phyloP scores from a whole-genome alignment of 2,113 vertebrate species.

The Stercorarius parasiticus region DNA sequence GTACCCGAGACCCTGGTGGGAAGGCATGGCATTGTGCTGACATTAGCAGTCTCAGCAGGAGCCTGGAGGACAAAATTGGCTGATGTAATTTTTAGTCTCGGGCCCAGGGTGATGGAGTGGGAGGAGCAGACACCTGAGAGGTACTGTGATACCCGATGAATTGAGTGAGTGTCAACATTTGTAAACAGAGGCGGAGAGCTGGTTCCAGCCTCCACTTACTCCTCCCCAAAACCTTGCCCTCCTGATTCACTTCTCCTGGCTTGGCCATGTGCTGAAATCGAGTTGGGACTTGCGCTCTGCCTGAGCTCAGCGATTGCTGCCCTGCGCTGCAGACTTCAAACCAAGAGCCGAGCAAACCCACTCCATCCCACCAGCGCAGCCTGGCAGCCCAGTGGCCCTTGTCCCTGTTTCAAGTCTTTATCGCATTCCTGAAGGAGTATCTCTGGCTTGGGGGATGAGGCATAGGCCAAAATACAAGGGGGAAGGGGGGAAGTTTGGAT shows the following conservation, averaged over 20 bases:
- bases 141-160: background rate
- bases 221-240: background rate
- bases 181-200: background rate
- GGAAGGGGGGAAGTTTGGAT: background rate
- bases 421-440: background rate
- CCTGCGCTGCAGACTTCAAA: background rate
- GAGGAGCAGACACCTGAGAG: background rate
- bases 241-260: background rate
- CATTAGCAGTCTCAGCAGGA: background rate
- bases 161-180: background rate
- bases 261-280: accelerated
- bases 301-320: background rate
- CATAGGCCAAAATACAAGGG: background rate
- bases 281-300: background rate
- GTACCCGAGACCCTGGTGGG: background rate
- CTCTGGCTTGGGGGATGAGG: background rate
- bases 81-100: background rate
- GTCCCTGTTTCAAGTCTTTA: background rate
- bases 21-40: background rate
- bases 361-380: background rate
- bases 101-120: background rate
- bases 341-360: background rate
- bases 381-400: accelerated
- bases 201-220: background rate
- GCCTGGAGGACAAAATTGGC: background rate